Evolutionary conservation across 2,797 vertebrate genomes (phyloP).

Genomic region (Onychomys torridus): DNA sequence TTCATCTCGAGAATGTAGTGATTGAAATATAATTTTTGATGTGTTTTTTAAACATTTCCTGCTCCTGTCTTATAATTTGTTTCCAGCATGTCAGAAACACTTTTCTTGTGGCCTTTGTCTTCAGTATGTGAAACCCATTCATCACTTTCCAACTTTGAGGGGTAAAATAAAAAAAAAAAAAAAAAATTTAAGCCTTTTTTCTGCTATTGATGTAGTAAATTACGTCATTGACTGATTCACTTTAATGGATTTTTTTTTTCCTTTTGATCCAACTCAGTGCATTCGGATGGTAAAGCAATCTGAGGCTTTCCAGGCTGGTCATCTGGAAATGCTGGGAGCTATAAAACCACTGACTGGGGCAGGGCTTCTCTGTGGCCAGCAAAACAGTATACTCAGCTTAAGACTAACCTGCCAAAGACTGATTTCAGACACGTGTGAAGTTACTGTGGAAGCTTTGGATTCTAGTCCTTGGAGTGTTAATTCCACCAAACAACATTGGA

Average conservation of each 20-base stretch:
- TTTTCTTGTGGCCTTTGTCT: conserved; percentile 79
- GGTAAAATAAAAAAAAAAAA: conserved; percentile 66
- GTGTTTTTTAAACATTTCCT: conserved; percentile 83
- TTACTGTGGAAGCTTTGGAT: background rate
- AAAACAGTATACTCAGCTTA: background rate
- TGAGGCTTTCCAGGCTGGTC: conserved; percentile 70
- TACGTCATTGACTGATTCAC: conserved; percentile 73
- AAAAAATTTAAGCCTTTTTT: conserved; percentile 58
- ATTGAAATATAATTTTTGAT: conserved; percentile 84
- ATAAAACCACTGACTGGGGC: conserved; percentile 58
- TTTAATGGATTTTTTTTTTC: conserved; percentile 62
- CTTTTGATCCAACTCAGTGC: conserved; percentile 76
- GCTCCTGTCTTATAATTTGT: conserved; percentile 81
- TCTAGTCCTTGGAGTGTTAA: background rate
- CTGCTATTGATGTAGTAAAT: conserved; percentile 64
- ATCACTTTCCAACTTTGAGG: conserved; percentile 82
- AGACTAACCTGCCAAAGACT: background rate
- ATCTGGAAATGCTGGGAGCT: conserved; percentile 70
- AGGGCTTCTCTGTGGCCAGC: conserved; percentile 36
- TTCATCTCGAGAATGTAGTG: conserved; percentile 74
- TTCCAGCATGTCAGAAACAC: conserved; percentile 76
- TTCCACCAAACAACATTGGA: background rate
- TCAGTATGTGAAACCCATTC: conserved; percentile 86
- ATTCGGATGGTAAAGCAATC: conserved; percentile 74
- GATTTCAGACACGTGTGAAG: background rate